Percentiles rank a stretch among this genome's conserved stretches.
Conservation (phyloP, 2,113 vertebrate genomes). For the Fulica atra region DNA sequence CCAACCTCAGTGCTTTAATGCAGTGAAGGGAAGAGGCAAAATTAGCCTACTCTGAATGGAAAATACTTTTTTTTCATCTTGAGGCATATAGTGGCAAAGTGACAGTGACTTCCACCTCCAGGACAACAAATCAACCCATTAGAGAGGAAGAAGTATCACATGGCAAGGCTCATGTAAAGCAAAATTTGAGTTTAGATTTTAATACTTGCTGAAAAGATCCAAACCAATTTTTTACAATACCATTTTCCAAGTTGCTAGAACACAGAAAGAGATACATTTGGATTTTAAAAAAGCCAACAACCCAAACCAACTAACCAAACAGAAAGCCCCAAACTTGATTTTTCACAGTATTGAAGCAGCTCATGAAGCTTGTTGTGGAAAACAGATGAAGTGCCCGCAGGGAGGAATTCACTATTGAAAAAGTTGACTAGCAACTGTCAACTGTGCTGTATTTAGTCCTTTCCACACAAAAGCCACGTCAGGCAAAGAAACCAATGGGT, state of each 20-base stretch:
- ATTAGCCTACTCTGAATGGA: neutral
- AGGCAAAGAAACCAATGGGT: neutral
- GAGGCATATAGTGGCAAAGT: neutral
- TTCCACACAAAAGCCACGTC: neutral
- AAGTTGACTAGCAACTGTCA: neutral
- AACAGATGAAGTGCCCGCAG: neutral
- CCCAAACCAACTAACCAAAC: too few species aligned
- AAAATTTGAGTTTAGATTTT: neutral
- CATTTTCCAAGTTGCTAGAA: neutral
- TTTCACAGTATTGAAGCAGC: neutral
- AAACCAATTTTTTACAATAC: neutral
- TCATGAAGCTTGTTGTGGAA: neutral
- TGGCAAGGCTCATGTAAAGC: neutral
- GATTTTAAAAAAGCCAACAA: neutral
- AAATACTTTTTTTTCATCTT: neutral
- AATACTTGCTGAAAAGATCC: neutral
- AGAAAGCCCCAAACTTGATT: neutral
- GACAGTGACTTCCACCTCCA: neutral
- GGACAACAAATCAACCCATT: neutral
- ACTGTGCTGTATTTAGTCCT: neutral
- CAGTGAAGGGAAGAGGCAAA: neutral
- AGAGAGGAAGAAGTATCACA: neutral
- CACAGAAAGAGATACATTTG: neutral
- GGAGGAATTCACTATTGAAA: conserved; percentile 19
- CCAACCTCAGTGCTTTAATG: neutral